phyloP scores from a whole-genome alignment of 2,888 invertebrate genomes.

The Saturnia pavonia region DNA sequence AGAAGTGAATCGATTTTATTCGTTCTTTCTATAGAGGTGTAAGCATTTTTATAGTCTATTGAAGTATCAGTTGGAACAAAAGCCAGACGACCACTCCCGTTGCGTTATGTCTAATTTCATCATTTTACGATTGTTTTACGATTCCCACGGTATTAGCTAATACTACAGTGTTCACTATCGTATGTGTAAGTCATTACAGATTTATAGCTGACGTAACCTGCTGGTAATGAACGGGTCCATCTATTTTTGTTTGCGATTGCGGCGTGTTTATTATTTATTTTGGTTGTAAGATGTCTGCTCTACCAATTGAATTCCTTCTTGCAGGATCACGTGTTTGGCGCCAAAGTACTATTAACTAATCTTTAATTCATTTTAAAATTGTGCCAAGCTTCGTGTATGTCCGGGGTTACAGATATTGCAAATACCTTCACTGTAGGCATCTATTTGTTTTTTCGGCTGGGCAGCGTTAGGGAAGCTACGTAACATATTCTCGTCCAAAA shows the following conservation, averaged over 20 bases:
- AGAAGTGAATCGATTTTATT: neutral
- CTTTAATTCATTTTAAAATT: neutral
- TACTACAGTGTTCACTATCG: constrained; percentile 28
- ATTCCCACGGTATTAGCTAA: constrained; percentile 42
- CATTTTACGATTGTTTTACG: constrained; percentile 36
- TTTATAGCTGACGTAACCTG: constrained; percentile 39
- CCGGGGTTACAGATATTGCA: neutral
- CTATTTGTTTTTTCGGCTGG: neutral
- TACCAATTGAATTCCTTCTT: constrained; percentile 16
- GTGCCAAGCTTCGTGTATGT: too few relatives aligned
- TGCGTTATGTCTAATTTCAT: constrained; percentile 27
- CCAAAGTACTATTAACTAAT: neutral
- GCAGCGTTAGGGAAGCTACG: too few relatives aligned
- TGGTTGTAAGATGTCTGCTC: constrained; percentile 13
- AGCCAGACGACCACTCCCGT: constrained; percentile 21
- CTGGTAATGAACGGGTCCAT: constrained; percentile 32
- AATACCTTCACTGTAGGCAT: neutral
- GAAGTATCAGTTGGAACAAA: constrained; percentile 1
- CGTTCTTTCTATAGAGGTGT: neutral
- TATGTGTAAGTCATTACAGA: constrained; percentile 34
- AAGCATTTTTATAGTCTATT: constrained; percentile 4
- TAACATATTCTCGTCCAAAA: too few relatives aligned
- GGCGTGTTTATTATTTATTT: constrained; percentile 27
- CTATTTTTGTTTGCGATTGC: constrained; percentile 30
- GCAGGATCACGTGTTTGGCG: neutral